Base-by-base conservation (phyloP, 2,797 vertebrate genomes). In the Sebastes cheni region DNA sequence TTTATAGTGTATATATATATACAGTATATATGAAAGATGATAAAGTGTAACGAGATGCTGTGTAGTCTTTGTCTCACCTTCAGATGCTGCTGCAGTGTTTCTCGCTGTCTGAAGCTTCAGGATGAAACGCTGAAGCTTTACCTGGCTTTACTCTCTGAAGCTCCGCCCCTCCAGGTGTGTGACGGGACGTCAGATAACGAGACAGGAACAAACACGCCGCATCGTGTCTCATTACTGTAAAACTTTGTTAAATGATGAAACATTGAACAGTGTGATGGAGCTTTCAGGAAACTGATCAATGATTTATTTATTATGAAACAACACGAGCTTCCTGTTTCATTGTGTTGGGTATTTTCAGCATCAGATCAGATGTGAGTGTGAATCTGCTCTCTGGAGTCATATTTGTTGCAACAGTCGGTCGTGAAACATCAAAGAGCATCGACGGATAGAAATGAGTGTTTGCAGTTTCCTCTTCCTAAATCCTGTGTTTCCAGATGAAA, bases 391-490 rank as follows among this genome's bases (percentile, higher is more conserved):
- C 18, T 22, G 39, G 34, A 52, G 30, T 39, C 12, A 10, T 13
- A 2, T 75, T 29, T 66, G 72, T 67, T 30, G 9, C 29, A 18
- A 8, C 6, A 20, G 46, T 50, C 9, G 16, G 6, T 13, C 13
- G 52, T 56, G 22, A 25, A 46, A 86, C 87, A 82, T 92, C 89
- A 92, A 91, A 93, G 88, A 34, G 18, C 14, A 25, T 54, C 32
- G 30, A 14, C 58, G 3, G 59, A 67, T 14, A 84, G 56, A 90
- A 93, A 93, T 93, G 86, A 93, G 77, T 93, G 92, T 93, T 93
- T 93, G 88, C 67, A 77, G 86, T 92, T 91, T 91, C 90, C 91
- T 93, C 85, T 81, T 81, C 72, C 75, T 91, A 89, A 93, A 87
- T 89, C 91, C 90, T 54, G 67, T 20, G 65, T 56, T 82, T 88